Base-by-base conservation (phyloP, 2,113 vertebrate species). In the Antechinus flavipes region DNA sequence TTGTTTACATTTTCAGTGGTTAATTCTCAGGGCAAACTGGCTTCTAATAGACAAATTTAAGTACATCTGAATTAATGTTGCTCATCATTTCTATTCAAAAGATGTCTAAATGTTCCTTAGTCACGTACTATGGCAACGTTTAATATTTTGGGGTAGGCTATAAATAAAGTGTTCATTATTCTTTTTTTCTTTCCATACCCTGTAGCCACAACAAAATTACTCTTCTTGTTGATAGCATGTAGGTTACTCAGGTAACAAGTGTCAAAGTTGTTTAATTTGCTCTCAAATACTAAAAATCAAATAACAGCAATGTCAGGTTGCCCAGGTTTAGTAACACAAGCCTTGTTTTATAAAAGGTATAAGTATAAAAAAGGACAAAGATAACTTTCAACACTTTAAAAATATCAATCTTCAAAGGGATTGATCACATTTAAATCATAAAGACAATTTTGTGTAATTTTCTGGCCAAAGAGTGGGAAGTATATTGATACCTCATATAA, bases 101-200 rank as follows among this genome's bases (percentile, higher is more conserved):
- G 97, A 97, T 96, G 92, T 97, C 96, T 97, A 95, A 97, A 95
- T 96, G 91, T 52, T 92, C 19, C 91, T 96, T 94, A 92, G 61
- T n/a, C 30, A 94, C 55, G 46, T 92, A 90, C 35, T 89, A 84
- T 50, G 89, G 93, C 35, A 94, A 93, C 76, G 95, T 95, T 97
- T 96, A 97, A 97, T 96, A 95, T 95, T 54, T 52, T 93, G 93
- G 56, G 49, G 54, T 94, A 47, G 56, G 58, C 92, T 95, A 93
- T 96, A 96, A 97, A 97, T 96, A 97, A 96, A 27, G 76, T 91
- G n/a, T 49, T 54, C n/a, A 96, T 96, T 95, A 95, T 96, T 95
- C 68, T 76, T 93, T 42, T n/a, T 22, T 8, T 23, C 4, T 42
- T n/a, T 19, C n/a, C 6, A 42, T 84, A 42, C n/a, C n/a, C n/a